Evolutionary conservation across 1,140 invertebrate species (phyloP), one percentile per base, ranked within the genome.

Genomic region (Berghia stephanieae): DNA sequence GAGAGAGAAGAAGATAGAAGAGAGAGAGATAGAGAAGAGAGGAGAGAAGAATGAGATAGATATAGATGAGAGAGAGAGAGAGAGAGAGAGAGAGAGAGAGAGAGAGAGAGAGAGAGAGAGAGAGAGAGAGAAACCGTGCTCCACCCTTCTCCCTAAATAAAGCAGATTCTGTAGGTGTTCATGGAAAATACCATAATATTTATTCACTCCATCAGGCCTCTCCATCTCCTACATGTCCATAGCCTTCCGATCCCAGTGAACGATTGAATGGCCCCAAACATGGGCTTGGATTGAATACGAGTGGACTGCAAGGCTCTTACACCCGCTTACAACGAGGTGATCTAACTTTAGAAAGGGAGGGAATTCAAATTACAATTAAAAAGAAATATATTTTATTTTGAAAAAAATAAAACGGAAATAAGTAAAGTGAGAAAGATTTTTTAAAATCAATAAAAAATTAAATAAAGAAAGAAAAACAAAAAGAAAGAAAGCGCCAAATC

Each of bases 71-170:
- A 63, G 31, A 80, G 66, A 78, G 49, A 57, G 43, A 78, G 46
- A 74, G 73, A 69, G 46, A 55, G 60, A 76, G 49, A 79, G 72
- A 79, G 36, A 79, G 57, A 75, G 46, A 75, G 55, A 69, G 5
- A 69, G 38, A 76, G 72, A 76, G 27, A 68, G 1, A 79, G 78
- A 75, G 8, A 75, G 55, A 60, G 71, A 74, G 27, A 74, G 71
- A 55, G 43, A 55, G 24, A 55, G 21, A 74, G 71, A 55, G 10
- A 74, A 31, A 36, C 0, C 6, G 36, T 27, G 44, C 24, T 27
- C 24, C 2, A 0, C 2, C 27, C 8, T 63, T 10, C 27, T 31
- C 8, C 57, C 10, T 10, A 27, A 16, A 27, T 31, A 63, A 63
- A 63, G 34, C 8, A 63, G 10, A 27, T 63, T 63, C 8, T 8